Percentiles rank a stretch among this genome's conserved stretches.
Conservation (phyloP, 92 coral and sea anemone species). For the Zoanthus sansibaricus region DNA sequence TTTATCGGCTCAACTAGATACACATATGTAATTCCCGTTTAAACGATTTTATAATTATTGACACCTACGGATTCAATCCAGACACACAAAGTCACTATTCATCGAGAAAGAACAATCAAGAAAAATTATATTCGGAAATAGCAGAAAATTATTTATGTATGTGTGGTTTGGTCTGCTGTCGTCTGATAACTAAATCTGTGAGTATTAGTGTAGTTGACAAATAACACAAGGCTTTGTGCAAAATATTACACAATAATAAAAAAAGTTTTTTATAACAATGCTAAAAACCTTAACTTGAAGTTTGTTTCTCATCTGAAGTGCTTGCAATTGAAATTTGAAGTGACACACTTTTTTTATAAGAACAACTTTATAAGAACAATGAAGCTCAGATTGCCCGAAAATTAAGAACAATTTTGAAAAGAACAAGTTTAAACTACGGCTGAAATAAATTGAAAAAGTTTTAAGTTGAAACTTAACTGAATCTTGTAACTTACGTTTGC, state of each 20-base stretch:
- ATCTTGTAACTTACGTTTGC: too few species aligned
- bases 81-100: not conserved
- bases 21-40: not conserved
- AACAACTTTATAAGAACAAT: too few species aligned
- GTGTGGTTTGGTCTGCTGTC: not conserved
- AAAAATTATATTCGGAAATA: not conserved
- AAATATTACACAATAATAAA: not conserved
- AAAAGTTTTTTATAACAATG: not conserved
- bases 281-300: not conserved
- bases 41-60: conserved; percentile 6
- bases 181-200: conserved; percentile 10
- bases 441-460: too few species aligned
- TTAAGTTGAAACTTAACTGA: too few species aligned
- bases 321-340: too few species aligned
- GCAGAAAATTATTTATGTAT: conserved; percentile 1
- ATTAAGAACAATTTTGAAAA: too few species aligned
- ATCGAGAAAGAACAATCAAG: conserved; percentile 19
- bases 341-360: too few species aligned
- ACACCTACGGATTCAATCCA: conserved; percentile 15
- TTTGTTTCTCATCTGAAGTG: too few species aligned
- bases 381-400: too few species aligned
- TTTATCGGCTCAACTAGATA: not conserved
- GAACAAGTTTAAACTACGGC: too few species aligned
- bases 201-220: not conserved
- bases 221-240: conserved; percentile 4